Base-by-base conservation (phyloP, 2,113 vertebrate genomes). In the Myocastor coypus region DNA sequence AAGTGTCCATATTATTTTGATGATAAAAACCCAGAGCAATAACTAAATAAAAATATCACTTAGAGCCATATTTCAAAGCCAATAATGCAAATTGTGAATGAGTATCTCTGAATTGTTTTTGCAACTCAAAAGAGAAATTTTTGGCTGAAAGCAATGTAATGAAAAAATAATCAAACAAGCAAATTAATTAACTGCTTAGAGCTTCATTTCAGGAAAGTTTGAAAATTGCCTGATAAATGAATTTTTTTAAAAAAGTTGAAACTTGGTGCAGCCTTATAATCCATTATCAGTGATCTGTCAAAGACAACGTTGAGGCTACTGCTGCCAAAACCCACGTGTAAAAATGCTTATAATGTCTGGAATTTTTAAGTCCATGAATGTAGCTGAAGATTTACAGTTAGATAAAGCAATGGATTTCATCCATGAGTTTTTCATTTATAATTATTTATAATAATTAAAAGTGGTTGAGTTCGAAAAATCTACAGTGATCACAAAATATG, bases 121-220 rank as follows among this genome's bases (percentile, higher is more conserved):
- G 42, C 0, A 82, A 87, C 93, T 94, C 84, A 73, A 71, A 94
- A 88, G 61, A 92, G 52, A 95, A 94, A 82, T 87, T 93, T 8
- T 95, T 91, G 69, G 34, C 94, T 92, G 4, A 52, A 69, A 94
- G 96, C 96, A 97, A 89, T 71, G 87, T 75, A 93, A 87, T 83
- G 68, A 86, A 95, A 97, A 97, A 59, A 87, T 84, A 97, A 97
- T 95, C 68, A 95, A 96, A 96, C 32, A 92, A 94, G 61, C 40
- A 97, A 97, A 95, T 95, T 97, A 96, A 97, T 96, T 95, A 97
- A 96, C 92, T 68, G 86, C 97, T 97, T 92, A 83, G 37, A 96
- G 95, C 86, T 93, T 94, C 91, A 64, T 91, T 95, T 92, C 46
- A 87, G 80, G 71, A 91, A 97, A 91, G 55, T 91, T 96, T 96